Base-by-base conservation (phyloP, 1,140 invertebrate species). In the Phymorhynchus buccinoides region DNA sequence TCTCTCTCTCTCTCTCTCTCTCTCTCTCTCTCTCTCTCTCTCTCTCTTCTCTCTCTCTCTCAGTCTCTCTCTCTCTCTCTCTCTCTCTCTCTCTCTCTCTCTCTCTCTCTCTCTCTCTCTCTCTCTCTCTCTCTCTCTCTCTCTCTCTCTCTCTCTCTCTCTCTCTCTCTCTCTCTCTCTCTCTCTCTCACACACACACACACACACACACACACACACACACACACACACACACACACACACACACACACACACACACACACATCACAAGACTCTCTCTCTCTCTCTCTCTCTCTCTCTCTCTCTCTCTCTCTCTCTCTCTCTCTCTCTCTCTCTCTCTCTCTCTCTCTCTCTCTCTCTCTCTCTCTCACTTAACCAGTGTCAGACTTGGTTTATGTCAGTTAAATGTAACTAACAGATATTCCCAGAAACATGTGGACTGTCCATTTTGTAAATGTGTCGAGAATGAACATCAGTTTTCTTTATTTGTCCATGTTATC, bases 181-280 rank as follows among this genome's bases (percentile, higher is more conserved):
- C 66, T 32, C 6, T 68, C 27, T 6, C 66, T 32, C n/a, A 68
- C 22, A 68, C 32, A 27, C 7, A 27, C 66, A 27, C 7, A 27
- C 66, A 27, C 7, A 27, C 66, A 27, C 66, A 27, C 22, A 68
- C 66, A 68, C 66, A 68, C 66, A 68, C 66, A 68, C 66, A 68
- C 66, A 27, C 66, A 68, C 66, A 68, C 66, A 68, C 66, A 68
- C 27, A 27, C 66, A 27, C 66, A 27, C 27, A 68, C 27, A 27
- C 27, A 68, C 66, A 7, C 66, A 68, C 66, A 7, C 66, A 68
- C 66, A 9, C 66, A 68, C 66, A 68, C 66, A 68, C 66, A 68
- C 66, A 68, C 66, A 68, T 27, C 7, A 7, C 7, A 7, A 68
- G 9, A 68, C 66, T 12, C 66, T 12, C 66, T 12, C 66, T 12